These are phyloP conservation scores for Phoenoteleia sp. DNA, from an alignment of 2,888 invertebrate species.

Conservation along the genomic window DNA sequence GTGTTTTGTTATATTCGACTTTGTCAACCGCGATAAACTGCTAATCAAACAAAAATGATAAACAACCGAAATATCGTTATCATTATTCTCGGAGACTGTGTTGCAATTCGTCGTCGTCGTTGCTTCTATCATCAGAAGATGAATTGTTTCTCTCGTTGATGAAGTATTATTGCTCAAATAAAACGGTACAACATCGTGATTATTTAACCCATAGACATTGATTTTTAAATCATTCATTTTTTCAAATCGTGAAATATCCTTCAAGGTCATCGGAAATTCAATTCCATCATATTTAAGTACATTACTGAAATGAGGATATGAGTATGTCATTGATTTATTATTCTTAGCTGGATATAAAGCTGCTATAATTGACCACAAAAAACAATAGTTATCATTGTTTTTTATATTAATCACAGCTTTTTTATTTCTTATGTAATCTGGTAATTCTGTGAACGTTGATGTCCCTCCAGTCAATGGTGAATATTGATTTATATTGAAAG, in stretches of 20 bases:
- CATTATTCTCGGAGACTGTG: background rate
- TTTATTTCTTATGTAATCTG: slow-evolving; percentile 66
- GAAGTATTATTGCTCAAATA: slow-evolving; percentile 55
- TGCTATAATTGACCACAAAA: too few relatives aligned
- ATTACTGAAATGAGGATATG: too few relatives aligned
- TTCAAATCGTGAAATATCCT: slow-evolving; percentile 12
- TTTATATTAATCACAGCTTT: slow-evolving; percentile 72
- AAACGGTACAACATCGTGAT: slow-evolving; percentile 61
- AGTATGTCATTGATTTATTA: too few relatives aligned
- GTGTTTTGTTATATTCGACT: too few relatives aligned
- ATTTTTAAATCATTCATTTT: slow-evolving; percentile 69
- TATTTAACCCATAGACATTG: slow-evolving; percentile 66
- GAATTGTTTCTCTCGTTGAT: slow-evolving; percentile 38
- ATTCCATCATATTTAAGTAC: too few relatives aligned
- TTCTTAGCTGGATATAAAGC: too few relatives aligned
- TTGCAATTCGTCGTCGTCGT: background rate
- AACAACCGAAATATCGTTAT: too few relatives aligned
- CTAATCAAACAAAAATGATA: too few relatives aligned
- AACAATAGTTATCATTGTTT: slow-evolving; percentile 71
- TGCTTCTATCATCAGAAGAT: slow-evolving; percentile 13
- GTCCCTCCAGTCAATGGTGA: slow-evolving; percentile 58
- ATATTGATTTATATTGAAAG: slow-evolving; percentile 71
- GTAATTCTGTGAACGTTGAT: slow-evolving; percentile 64
- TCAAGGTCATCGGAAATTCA: slow-evolving; percentile 50
- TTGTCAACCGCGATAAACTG: too few relatives aligned